Conservation (phyloP, 2,888 invertebrate genomes). For the Xanthorhoe designata region DNA sequence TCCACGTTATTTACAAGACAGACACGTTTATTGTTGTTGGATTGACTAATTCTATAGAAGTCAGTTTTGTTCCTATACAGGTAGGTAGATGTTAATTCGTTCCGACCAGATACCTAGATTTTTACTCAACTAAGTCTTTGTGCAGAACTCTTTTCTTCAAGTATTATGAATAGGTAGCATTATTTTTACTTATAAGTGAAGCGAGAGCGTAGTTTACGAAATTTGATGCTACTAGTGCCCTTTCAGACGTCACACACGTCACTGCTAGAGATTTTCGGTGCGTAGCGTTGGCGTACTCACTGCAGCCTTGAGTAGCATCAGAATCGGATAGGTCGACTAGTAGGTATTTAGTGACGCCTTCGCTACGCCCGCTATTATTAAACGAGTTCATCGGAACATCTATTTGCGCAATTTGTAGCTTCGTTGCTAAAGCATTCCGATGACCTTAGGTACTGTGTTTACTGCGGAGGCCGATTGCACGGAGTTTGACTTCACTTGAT, state of each 20-base stretch:
- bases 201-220: neutral
- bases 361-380: slow-evolving; percentile 83
- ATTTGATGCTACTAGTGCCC: neutral
- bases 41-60: neutral
- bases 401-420: slow-evolving; percentile 84
- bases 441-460: slow-evolving; percentile 74
- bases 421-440: slow-evolving; percentile 75
- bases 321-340: slow-evolving; percentile 51
- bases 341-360: slow-evolving; percentile 73
- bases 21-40: neutral
- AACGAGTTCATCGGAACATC: slow-evolving; percentile 85
- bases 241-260: slow-evolving; percentile 28
- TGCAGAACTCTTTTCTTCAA: neutral
- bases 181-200: neutral
- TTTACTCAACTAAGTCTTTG: neutral
- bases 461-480: slow-evolving; percentile 51
- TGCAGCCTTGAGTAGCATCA: slow-evolving; percentile 72
- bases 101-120: neutral
- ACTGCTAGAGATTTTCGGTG: slow-evolving; percentile 58
- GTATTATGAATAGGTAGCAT: neutral
- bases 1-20: neutral
- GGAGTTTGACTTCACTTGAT: slow-evolving; percentile 34
- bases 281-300: slow-evolving; percentile 55
- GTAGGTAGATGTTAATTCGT: neutral
- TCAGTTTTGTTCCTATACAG: neutral